These are phyloP conservation scores for Steinernema hermaphroditum DNA, from an alignment of 2,888 invertebrate genomes.

Conservation along the genomic window DNA sequence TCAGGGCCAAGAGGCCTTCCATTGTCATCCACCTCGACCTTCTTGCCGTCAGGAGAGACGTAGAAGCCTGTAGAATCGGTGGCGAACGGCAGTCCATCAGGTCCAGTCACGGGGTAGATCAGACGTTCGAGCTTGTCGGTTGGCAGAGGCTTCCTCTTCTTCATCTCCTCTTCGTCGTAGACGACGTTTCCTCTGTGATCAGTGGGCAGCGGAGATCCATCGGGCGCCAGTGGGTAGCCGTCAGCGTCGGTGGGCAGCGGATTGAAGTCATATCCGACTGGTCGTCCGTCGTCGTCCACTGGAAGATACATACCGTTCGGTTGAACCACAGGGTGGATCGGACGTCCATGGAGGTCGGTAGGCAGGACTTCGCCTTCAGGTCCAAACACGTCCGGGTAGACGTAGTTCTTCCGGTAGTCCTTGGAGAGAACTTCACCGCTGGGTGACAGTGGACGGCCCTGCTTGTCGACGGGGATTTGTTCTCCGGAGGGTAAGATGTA, in stretches of 20 bases:
- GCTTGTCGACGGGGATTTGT: too few relatives aligned
- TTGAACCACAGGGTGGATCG: slow-evolving; percentile 43
- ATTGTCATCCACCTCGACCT: background rate
- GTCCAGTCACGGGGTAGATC: slow-evolving; percentile 34
- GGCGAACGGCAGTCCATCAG: slow-evolving; percentile 40
- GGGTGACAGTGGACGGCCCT: too few relatives aligned
- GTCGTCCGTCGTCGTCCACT: background rate
- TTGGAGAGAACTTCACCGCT: too few relatives aligned
- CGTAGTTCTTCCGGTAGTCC: too few relatives aligned
- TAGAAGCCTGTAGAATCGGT: slow-evolving; percentile 28
- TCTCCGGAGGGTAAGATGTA: too few relatives aligned
- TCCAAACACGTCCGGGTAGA: slow-evolving; percentile 11
- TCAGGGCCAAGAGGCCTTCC: slow-evolving; percentile 41
- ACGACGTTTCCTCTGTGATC: slow-evolving; percentile 45
- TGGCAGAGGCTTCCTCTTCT: slow-evolving; percentile 37
- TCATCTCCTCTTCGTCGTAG: slow-evolving; percentile 37
- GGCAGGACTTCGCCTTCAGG: slow-evolving; percentile 41
- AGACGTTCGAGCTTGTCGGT: slow-evolving; percentile 42
- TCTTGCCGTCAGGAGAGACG: slow-evolving; percentile 2
- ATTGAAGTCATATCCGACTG: slow-evolving; percentile 39
- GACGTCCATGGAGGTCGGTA: slow-evolving; percentile 37
- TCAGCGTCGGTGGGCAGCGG: slow-evolving; percentile 45
- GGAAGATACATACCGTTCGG: slow-evolving; percentile 7
- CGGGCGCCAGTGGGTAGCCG: slow-evolving; percentile 48
- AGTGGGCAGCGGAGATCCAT: slow-evolving; percentile 43